Conservation (phyloP, 2,797 vertebrate species). For the Phrynocephalus forsythii region DNA sequence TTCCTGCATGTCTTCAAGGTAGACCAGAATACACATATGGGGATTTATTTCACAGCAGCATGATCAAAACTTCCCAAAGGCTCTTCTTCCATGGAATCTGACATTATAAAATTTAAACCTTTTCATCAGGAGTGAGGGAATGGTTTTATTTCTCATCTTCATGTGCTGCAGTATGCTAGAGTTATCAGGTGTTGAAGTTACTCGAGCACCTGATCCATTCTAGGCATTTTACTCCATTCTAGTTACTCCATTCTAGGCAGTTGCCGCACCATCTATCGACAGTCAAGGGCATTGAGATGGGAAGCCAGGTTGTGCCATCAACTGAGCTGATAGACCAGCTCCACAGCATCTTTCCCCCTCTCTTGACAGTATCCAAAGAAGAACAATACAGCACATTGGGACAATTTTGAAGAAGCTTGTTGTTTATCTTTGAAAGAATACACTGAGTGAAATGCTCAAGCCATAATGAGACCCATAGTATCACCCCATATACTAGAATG, state of each 20-base stretch:
- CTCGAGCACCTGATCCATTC: too few species aligned
- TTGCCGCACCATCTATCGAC: background rate
- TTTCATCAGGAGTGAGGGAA: background rate
- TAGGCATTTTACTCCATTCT: too few species aligned
- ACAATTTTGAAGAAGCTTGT: too few species aligned
- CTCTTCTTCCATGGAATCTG: background rate
- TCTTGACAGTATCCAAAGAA: too few species aligned
- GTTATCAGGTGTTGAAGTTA: background rate
- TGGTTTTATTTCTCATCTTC: background rate
- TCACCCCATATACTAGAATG: too few species aligned
- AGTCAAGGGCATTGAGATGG: background rate
- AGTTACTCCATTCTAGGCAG: background rate
- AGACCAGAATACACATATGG: background rate
- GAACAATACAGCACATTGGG: too few species aligned
- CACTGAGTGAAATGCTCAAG: too few species aligned
- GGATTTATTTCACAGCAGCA: background rate
- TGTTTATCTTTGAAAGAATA: too few species aligned
- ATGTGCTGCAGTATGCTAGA: background rate
- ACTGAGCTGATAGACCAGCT: background rate
- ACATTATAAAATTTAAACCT: background rate
- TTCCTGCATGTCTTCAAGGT: background rate
- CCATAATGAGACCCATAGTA: too few species aligned
- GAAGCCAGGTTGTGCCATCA: background rate
- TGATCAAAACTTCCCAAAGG: background rate
- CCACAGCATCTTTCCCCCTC: background rate